Evolutionary conservation across 2,113 vertebrate genomes (phyloP), one percentile per base, ranked within the genome.

Genomic region (Meles meles): DNA sequence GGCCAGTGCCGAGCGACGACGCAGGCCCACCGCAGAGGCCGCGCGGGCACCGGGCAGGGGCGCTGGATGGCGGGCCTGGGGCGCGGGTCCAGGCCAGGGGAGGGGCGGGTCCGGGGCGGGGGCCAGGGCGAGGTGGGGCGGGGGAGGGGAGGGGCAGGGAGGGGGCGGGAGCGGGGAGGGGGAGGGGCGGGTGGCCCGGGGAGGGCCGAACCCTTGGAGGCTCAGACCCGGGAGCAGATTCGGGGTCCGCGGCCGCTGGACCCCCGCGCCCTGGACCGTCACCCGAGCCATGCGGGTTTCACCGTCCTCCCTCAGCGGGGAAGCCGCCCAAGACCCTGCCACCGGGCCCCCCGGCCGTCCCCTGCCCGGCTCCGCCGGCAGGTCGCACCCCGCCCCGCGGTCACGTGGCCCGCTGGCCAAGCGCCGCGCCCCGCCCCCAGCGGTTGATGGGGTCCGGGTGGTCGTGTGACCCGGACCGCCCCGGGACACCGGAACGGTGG

Each of bases 131-230:
- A 31, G 61, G 25, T 4, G 63, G 27, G 12, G 10, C 15, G 5
- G 6, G 55, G 6, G 9, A 1, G 57, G 6, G 61, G 3, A 1
- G 14, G 29, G 0, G 25, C 29, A 12, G 5, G 61, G 11, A 4
- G 12, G 12, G 4, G 25, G 25, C 29, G 47, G 47, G 47, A n/a
- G 25, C 13, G 4, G 29, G 0, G 25, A 2, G 29, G 10, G 61
- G 25, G 4, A 0, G 61, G 59, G 10, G 9, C 2, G 14, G 49
- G 49, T 14, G 14, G 49, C 49, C 49, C 49, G 10, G 10, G 4
- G 59, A 25, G 25, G 59, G 59, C 59, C 5, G 57, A 47, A 57
- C 44, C 44, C 69, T 44, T 42, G 11, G 61, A 52, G 61, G n/a
- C 49, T 15, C 42, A 72, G 27, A 39, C 65, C 37, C 25, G 25